Conservation (phyloP, 2,888 invertebrate genomes). For the Sepiola atlantica region DNA sequence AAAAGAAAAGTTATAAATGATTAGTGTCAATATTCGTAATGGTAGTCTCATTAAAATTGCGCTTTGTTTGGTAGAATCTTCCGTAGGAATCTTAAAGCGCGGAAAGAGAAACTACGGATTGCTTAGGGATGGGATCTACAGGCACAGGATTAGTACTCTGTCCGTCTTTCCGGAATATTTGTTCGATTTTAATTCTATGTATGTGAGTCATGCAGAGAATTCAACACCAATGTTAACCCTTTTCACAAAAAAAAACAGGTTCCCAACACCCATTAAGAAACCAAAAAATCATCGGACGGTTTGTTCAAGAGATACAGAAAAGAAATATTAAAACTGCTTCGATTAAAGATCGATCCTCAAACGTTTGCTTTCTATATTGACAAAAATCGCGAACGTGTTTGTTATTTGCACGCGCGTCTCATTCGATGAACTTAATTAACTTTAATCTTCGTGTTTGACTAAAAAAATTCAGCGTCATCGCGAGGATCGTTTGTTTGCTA, state of each 20-base stretch:
- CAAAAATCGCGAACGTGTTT: not conserved
- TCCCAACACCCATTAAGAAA: too few species aligned
- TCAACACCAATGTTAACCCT: not conserved
- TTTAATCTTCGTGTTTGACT: not conserved
- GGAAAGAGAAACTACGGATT: too few species aligned
- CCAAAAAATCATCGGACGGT: not conserved
- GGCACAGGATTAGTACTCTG: too few species aligned
- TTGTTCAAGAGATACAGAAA: not conserved
- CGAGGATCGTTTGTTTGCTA: not conserved
- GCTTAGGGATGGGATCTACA: too few species aligned
- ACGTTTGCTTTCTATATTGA: not conserved
- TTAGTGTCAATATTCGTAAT: too few species aligned
- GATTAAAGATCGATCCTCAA: not conserved
- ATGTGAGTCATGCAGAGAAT: not conserved
- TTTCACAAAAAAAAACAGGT: not conserved
- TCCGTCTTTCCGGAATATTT: not conserved
- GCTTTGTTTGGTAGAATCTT: too few species aligned
- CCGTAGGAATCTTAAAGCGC: too few species aligned
- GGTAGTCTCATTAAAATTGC: too few species aligned
- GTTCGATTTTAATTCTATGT: not conserved
- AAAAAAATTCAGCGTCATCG: not conserved
- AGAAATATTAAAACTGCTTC: not conserved
- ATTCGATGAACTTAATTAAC: slow-evolving; percentile 18
- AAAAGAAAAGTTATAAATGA: too few species aligned
- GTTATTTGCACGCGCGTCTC: not conserved